Percentiles rank a stretch among this genome's conserved stretches.
Evolutionary conservation across 2,888 invertebrate species (phyloP).

Genomic region (Oscheius sp.): DNA sequence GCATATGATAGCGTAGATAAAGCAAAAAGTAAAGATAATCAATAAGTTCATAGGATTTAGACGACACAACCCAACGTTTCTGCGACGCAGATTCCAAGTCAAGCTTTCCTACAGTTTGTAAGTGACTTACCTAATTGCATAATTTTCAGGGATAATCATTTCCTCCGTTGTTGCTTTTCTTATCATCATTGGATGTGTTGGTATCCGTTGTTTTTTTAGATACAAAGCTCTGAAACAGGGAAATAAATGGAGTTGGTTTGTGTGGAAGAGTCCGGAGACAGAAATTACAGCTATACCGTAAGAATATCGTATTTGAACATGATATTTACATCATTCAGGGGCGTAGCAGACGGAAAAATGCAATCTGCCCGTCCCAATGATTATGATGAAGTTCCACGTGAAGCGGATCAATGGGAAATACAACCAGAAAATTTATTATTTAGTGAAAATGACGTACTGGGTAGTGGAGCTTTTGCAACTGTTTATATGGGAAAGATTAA

Average conservation of each 20-base stretch:
- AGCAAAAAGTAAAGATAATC: background rate
- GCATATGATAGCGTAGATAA: background rate
- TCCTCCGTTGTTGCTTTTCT: conserved; percentile 1
- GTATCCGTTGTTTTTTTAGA: conserved; percentile 18
- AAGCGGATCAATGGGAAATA: conserved; percentile 55
- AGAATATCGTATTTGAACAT: background rate
- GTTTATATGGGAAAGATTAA: conserved; percentile 56
- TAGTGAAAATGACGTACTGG: conserved; percentile 51
- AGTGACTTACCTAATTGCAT: background rate
- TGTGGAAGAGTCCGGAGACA: conserved; percentile 12
- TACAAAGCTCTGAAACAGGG: conserved; percentile 21
- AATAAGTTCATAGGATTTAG: background rate
- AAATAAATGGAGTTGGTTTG: conserved; percentile 19
- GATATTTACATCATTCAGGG: background rate
- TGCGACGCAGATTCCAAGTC: conserved; percentile 6
- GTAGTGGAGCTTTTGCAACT: conserved; percentile 61
- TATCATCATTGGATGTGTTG: conserved; percentile 11
- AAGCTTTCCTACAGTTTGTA: background rate
- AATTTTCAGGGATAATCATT: conserved; percentile 12
- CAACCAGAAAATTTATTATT: conserved; percentile 44
- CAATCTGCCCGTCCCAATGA: background rate
- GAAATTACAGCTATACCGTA: background rate
- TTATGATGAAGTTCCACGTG: background rate
- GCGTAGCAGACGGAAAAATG: background rate
- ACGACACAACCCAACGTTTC: background rate